Conservation (phyloP, 2,113 vertebrate genomes). For the Turdus rufiventris region DNA sequence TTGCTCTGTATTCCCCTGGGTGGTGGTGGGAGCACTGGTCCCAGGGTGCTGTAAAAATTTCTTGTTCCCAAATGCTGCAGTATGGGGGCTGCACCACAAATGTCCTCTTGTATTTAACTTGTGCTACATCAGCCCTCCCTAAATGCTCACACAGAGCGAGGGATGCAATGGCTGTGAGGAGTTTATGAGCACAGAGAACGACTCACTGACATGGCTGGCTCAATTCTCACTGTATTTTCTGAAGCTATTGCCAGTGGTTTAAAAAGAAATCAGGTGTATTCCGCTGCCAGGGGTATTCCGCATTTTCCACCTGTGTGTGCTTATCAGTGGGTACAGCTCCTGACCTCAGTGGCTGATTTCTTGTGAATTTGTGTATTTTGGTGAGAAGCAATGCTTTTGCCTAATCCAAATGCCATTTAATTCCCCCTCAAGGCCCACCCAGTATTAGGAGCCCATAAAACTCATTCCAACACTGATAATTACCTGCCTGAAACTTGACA, state of each 20-base stretch:
- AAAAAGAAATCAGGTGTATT: neutral
- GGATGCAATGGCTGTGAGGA: neutral
- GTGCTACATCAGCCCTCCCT: neutral
- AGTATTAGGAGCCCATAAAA: neutral
- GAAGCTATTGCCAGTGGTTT: neutral
- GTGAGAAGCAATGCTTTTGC: neutral
- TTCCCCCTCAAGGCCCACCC: neutral
- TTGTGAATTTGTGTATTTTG: neutral
- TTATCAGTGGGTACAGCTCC: neutral
- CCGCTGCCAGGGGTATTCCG: neutral
- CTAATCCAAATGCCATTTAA: neutral
- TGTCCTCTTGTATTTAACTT: neutral
- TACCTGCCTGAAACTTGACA: constrained; percentile 39
- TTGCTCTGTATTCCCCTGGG: neutral
- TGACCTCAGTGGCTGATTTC: neutral
- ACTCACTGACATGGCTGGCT: neutral
- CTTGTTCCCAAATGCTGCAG: neutral
- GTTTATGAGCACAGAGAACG: neutral
- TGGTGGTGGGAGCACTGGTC: neutral
- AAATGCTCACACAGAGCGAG: accelerated
- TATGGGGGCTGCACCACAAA: neutral
- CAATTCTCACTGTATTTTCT: neutral
- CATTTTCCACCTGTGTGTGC: neutral
- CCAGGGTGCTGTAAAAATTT: neutral
- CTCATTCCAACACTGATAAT: constrained; percentile 27